Evolutionary conservation across 2,113 vertebrate species (phyloP).

Genomic region (Piliocolobus tephrosceles): DNA sequence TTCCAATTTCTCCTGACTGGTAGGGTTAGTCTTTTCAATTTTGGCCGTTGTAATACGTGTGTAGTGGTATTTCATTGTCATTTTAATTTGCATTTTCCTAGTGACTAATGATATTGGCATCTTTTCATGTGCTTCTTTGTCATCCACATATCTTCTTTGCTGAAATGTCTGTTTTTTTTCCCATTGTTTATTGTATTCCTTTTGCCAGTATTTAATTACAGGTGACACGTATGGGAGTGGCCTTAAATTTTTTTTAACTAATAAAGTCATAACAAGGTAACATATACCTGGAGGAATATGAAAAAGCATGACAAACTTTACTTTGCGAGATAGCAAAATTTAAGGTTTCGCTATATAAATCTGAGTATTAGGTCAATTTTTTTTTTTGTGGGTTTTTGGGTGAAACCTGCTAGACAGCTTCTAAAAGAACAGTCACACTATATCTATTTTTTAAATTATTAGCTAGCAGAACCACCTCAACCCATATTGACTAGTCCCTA

Average conservation of each 20-base stretch:
- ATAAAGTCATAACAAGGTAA: neutral
- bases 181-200: neutral
- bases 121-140: neutral
- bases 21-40: neutral
- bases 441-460: neutral
- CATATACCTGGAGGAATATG: neutral
- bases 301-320: neutral
- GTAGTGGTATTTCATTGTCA: neutral
- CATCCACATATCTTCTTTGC: neutral
- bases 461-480: conserved; percentile 8
- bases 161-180: neutral
- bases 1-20: neutral
- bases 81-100: neutral
- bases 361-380: neutral
- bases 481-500: neutral
- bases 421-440: neutral
- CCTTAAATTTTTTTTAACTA: neutral
- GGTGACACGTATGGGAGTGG: neutral
- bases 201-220: conserved; percentile 34
- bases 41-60: neutral
- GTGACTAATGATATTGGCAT: neutral
- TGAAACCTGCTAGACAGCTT: neutral
- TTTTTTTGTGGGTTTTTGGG: neutral
- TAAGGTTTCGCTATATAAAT: conserved; percentile 11
- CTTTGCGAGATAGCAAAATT: neutral